phyloP scores from a whole-genome alignment of 2,797 vertebrate species.

The Limnodromus scolopaceus region DNA sequence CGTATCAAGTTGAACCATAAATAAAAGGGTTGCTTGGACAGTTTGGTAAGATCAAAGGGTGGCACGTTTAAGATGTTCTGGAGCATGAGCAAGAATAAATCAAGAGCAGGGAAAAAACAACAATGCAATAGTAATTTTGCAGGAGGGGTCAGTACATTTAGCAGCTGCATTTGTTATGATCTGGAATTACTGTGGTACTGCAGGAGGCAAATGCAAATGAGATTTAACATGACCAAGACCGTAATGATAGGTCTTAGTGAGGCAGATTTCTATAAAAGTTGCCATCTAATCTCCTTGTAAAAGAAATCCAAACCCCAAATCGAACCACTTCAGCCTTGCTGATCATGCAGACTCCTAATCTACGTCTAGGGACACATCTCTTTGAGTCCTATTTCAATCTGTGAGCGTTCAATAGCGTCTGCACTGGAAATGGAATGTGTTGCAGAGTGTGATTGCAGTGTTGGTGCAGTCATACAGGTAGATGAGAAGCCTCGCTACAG shows the following conservation, averaged over 20 bases:
- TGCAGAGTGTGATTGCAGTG: not conserved
- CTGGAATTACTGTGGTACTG: not conserved
- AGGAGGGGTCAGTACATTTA: not conserved
- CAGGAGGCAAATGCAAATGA: not conserved
- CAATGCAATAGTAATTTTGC: not conserved
- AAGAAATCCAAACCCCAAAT: not conserved
- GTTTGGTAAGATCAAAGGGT: not conserved
- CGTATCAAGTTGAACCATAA: not conserved
- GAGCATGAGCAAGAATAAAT: conserved; percentile 1
- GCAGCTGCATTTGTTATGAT: not conserved
- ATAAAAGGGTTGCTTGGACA: not conserved
- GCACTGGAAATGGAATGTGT: not conserved
- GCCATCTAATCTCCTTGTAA: not conserved
- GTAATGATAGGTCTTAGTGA: not conserved
- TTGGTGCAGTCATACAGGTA: not conserved
- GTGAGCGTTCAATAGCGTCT: not conserved
- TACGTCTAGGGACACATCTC: not conserved
- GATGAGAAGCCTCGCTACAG: conserved; percentile 15
- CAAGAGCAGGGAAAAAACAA: not conserved
- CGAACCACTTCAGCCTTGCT: not conserved
- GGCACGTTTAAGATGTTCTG: not conserved
- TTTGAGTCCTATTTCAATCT: not conserved
- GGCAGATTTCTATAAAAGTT: not conserved
- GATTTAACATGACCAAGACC: not conserved
- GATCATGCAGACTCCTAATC: not conserved